Percentiles rank a stretch among this genome's conserved stretches.
phyloP scores from a whole-genome alignment of 2,797 vertebrate genomes.

The Kryptopterus vitreolus region DNA sequence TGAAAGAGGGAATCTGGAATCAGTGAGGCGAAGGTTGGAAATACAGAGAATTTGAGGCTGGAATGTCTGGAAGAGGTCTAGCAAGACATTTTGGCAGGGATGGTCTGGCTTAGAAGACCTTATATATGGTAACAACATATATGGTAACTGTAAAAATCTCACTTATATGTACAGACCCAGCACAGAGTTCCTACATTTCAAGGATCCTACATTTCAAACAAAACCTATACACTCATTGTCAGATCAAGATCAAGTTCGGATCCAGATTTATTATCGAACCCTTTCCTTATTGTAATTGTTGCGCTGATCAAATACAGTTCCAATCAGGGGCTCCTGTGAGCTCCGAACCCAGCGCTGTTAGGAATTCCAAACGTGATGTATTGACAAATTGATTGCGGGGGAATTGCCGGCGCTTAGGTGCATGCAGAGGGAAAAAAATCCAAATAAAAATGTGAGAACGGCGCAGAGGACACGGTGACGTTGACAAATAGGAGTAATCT shows the following conservation, averaged over 20 bases:
- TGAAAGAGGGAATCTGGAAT: too few species aligned
- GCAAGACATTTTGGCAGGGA: too few species aligned
- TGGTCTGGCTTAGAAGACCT: too few species aligned
- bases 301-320: not conserved
- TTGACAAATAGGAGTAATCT: conserved; percentile 60
- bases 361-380: not conserved
- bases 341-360: not conserved
- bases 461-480: conserved; percentile 38
- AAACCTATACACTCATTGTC: not conserved
- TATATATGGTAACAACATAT: too few species aligned
- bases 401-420: not conserved
- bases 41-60: too few species aligned
- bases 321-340: too few species aligned
- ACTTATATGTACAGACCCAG: conserved; percentile 32
- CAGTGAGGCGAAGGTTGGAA: too few species aligned
- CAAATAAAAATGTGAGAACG: not conserved
- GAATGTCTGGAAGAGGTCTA: too few species aligned
- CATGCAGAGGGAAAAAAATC: not conserved
- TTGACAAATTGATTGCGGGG: conserved; percentile 15
- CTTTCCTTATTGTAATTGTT: conserved; percentile 16
- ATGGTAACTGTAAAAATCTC: conserved; percentile 47
- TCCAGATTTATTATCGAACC: not conserved
- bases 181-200: conserved; percentile 6
- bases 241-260: not conserved
- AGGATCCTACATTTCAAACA: conserved; percentile 23